phyloP scores from a whole-genome alignment of 2,113 vertebrate genomes.

The Piprites chloris region DNA sequence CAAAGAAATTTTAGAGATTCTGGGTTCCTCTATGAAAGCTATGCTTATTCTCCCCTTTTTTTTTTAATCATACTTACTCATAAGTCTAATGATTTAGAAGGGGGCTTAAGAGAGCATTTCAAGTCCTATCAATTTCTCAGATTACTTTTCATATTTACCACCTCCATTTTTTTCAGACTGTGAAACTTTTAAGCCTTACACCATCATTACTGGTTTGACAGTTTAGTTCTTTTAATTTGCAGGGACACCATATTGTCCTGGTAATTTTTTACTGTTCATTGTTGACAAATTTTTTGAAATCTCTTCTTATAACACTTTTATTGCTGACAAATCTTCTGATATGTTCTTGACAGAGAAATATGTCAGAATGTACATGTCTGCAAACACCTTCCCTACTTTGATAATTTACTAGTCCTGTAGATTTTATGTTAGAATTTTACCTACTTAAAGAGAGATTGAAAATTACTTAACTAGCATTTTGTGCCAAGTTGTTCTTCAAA shows the following conservation, averaged over 20 bases:
- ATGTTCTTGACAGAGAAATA: not conserved
- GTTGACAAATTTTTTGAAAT: not conserved
- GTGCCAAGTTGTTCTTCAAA: not conserved
- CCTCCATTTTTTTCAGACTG: not conserved
- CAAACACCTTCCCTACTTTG: not conserved
- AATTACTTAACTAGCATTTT: not conserved
- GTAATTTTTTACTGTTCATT: not conserved
- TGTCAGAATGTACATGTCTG: not conserved
- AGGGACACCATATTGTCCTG: not conserved
- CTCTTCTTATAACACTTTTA: not conserved
- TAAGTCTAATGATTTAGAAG: not conserved
- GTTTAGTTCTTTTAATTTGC: not conserved
- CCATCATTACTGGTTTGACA: not conserved
- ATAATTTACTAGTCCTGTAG: not conserved
- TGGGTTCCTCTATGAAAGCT: not conserved
- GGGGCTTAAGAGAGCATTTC: not conserved
- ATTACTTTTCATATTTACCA: not conserved
- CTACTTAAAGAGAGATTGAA: not conserved
- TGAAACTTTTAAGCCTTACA: not conserved
- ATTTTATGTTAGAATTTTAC: not conserved
- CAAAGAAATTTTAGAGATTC: not conserved
- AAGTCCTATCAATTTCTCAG: not conserved
- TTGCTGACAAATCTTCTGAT: not conserved
- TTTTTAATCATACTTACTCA: not conserved
- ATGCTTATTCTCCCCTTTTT: not conserved